Evolutionary conservation across 2,888 invertebrate species (phyloP).

Genomic region (Lochmaea capreae): DNA sequence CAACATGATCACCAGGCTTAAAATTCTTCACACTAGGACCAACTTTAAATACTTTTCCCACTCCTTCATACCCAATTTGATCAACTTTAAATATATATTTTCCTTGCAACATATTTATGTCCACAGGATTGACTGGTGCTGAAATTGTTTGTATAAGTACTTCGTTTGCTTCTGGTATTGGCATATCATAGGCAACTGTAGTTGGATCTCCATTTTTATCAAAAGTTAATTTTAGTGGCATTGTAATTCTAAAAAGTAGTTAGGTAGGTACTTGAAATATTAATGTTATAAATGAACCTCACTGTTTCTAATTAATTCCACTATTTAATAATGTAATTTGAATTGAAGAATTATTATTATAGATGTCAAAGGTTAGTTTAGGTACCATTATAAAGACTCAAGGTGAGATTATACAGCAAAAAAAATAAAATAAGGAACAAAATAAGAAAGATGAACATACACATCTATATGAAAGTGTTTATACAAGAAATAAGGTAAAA

Average conservation of each 20-base stretch:
- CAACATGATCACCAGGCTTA: slow-evolving; percentile 82
- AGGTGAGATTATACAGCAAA: no score
- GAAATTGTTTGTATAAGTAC: slow-evolving; percentile 88
- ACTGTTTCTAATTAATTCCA: no score
- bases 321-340: no score
- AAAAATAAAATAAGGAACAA: no score
- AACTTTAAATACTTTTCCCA: slow-evolving; percentile 82
- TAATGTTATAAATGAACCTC: no score
- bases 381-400: no score
- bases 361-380: no score
- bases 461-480: no score
- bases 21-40: slow-evolving; percentile 72
- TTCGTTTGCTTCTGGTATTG: slow-evolving; percentile 71
- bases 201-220: slow-evolving; percentile 77
- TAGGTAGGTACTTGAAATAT: no score
- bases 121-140: slow-evolving; percentile 96
- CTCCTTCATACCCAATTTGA: slow-evolving; percentile 94
- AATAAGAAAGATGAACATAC: no score
- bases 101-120: slow-evolving; percentile 98
- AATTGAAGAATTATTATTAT: no score
- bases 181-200: slow-evolving; percentile 76
- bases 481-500: no score
- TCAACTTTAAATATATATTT: slow-evolving; percentile 81
- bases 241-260: background rate
- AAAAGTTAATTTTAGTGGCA: background rate